These are phyloP conservation scores for Leucopsar rothschildi DNA, from an alignment of 2,113 vertebrate species.

Conservation along the genomic window DNA sequence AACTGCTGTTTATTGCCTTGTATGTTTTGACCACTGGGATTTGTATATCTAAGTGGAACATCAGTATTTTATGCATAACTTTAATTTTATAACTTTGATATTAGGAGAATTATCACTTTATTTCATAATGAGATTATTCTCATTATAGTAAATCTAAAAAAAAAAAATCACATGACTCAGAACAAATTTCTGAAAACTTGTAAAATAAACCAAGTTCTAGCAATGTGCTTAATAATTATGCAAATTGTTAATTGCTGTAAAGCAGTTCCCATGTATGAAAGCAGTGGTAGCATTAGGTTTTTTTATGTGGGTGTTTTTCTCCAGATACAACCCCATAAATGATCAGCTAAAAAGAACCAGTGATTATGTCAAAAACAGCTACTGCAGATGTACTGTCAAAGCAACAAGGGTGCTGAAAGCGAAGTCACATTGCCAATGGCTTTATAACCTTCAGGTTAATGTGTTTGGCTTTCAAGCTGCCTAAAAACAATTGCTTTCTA, in stretches of 20 bases:
- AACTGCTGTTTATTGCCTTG: background rate
- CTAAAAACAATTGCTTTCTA: background rate
- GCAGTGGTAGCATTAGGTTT: background rate
- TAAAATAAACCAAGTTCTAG: background rate
- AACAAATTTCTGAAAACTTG: background rate
- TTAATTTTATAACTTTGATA: constrained; percentile 20
- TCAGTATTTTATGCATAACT: constrained; percentile 15
- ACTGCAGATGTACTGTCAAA: background rate
- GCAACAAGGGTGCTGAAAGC: background rate
- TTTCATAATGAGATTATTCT: constrained; percentile 1
- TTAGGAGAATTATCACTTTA: constrained; percentile 11
- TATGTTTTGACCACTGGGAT: background rate
- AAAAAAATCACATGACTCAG: background rate
- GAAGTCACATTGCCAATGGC: constrained; percentile 1
- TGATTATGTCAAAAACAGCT: background rate
- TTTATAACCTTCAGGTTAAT: constrained; percentile 17
- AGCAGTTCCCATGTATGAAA: background rate
- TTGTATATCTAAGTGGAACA: background rate
- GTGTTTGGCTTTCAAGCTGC: constrained; percentile 1
- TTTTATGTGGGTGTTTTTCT: background rate
- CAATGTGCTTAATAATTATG: background rate
- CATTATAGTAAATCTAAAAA: background rate
- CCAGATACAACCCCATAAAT: background rate
- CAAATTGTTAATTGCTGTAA: background rate
- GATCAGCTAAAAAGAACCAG: background rate